These are phyloP conservation scores for Anabas testudineus DNA, from an alignment of 2,797 vertebrate genomes.

Conservation along the genomic window DNA sequence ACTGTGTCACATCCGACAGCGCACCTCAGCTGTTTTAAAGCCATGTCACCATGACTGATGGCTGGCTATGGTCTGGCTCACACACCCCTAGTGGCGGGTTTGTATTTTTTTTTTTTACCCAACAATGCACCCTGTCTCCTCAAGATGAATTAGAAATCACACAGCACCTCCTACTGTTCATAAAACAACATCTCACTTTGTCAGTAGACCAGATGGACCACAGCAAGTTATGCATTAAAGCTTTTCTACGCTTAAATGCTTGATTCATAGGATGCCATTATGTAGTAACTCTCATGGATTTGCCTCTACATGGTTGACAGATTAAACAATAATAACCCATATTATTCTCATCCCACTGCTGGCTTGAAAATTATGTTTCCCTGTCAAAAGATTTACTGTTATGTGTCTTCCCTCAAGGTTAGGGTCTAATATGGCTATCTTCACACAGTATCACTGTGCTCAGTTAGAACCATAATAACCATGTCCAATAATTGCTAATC, in stretches of 20 bases:
- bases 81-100: conserved; percentile 31
- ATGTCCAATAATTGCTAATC: conserved; percentile 4
- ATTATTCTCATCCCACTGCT: conserved; percentile 10
- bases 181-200: conserved; percentile 42
- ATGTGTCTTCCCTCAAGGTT: conserved; percentile 17
- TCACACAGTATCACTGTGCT: background rate
- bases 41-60: conserved; percentile 54
- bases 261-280: conserved; percentile 39
- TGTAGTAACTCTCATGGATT: conserved; percentile 23
- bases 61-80: conserved; percentile 33
- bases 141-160: conserved; percentile 64
- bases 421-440: conserved; percentile 27
- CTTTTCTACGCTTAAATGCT: conserved; percentile 35
- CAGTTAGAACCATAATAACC: background rate
- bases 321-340: conserved; percentile 28
- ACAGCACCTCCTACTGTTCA: conserved; percentile 81
- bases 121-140: conserved; percentile 31
- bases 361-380: conserved; percentile 18
- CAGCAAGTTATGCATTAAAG: conserved; percentile 17
- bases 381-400: conserved; percentile 17
- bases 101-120: background rate
- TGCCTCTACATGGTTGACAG: conserved; percentile 21
- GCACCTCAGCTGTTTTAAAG: conserved; percentile 38
- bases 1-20: conserved; percentile 37
- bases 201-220: conserved; percentile 26